A percentile compares a stretch with the other conserved stretches of the same genome.
phyloP scores from a whole-genome alignment of 2,888 invertebrate genomes.

The Crocallis elinguaria region DNA sequence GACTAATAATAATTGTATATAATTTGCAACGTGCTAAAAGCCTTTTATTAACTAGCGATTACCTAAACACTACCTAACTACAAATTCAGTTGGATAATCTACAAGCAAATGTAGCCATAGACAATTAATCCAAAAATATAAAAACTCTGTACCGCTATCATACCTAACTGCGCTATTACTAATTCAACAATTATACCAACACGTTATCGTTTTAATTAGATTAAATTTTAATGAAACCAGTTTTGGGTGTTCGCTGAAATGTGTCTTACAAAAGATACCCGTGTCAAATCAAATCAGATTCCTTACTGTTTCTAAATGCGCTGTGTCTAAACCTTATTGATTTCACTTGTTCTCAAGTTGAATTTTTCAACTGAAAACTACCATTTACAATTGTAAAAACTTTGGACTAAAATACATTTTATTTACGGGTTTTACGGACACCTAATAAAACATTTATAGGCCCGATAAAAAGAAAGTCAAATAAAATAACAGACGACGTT shows the following conservation, averaged over 20 bases:
- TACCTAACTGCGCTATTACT: too few species aligned
- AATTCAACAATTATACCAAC: too few species aligned
- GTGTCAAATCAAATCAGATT: background rate
- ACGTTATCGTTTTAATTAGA: too few species aligned
- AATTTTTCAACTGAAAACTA: constrained; percentile 34
- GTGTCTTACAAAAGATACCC: background rate
- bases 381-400: constrained; percentile 49
- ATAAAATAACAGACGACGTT: constrained; percentile 42
- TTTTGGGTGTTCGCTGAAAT: background rate
- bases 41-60: too few species aligned
- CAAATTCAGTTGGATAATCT: too few species aligned
- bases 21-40: too few species aligned
- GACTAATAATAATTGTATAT: too few species aligned
- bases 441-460: constrained; percentile 63
- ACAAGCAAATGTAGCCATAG: too few species aligned
- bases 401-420: constrained; percentile 46
- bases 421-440: constrained; percentile 47
- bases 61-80: too few species aligned
- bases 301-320: constrained; percentile 2
- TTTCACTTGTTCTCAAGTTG: constrained; percentile 35
- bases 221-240: too few species aligned
- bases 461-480: constrained; percentile 50
- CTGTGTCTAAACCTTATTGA: constrained; percentile 37
- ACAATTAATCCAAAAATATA: too few species aligned
- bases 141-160: too few species aligned